Percentiles rank a stretch among this genome's conserved stretches.
These are phyloP conservation scores for pig (Sus scrofa) DNA, from an alignment of 2,113 vertebrate species.

Conservation along the genomic window T2T-Sscrofa CM000814.6:45338001-45338500, in stretches of 20 bases:
- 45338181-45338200: neutral
- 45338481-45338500: too few relatives aligned
- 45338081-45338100: neutral
- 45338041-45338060: neutral
- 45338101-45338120: conserved; percentile 5
- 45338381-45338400: too few relatives aligned
- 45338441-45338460: too few relatives aligned
- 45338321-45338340: too few relatives aligned
- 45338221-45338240: neutral
- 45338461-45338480: too few relatives aligned
- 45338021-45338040: neutral
- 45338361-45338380: too few relatives aligned
- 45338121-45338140: neutral
- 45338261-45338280: neutral
- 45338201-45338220: neutral
- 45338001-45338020: neutral
- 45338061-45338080: neutral
- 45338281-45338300: neutral
- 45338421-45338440: too few relatives aligned
- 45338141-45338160: neutral
- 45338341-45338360: too few relatives aligned
- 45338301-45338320: neutral
- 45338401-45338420: too few relatives aligned
- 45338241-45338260: neutral
- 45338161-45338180: neutral